These are phyloP conservation scores for Aulostomus chinensis DNA, from an alignment of 2,797 vertebrate species.

Conservation along the genomic window DNA sequence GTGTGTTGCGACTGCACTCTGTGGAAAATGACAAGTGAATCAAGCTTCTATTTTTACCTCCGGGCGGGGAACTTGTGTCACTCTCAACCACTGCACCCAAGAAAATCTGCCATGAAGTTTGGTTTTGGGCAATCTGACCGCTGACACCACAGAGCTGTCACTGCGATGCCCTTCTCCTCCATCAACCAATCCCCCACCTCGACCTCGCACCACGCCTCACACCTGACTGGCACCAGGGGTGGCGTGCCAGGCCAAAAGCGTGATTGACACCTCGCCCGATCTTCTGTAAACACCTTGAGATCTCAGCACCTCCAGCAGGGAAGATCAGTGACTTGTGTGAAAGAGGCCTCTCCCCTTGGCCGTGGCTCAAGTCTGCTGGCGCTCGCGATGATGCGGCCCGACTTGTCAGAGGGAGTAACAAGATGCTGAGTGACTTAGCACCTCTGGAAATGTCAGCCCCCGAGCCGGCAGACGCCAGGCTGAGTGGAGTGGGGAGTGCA, in stretches of 20 bases:
- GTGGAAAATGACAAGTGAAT: constrained; percentile 69
- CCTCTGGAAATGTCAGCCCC: constrained; percentile 83
- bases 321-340: constrained; percentile 71
- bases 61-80: constrained; percentile 55
- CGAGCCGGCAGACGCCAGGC: constrained; percentile 63
- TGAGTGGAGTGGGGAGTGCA: constrained; percentile 49
- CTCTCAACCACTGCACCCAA: constrained; percentile 54
- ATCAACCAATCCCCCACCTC: constrained; percentile 49
- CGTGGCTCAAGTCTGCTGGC: constrained; percentile 57
- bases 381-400: constrained; percentile 56
- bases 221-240: constrained; percentile 73
- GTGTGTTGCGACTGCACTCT: constrained; percentile 51
- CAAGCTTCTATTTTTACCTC: constrained; percentile 63
- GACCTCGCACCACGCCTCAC: constrained; percentile 55
- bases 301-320: constrained; percentile 68
- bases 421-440: constrained; percentile 83
- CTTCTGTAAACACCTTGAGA: constrained; percentile 80
- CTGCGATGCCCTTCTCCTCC: constrained; percentile 68
- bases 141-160: constrained; percentile 81
- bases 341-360: constrained; percentile 61
- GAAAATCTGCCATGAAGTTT: constrained; percentile 71
- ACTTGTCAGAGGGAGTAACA: constrained; percentile 79
- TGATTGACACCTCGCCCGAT: constrained; percentile 74
- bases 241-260: constrained; percentile 44
- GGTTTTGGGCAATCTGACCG: constrained; percentile 79